A percentile compares a stretch with the other conserved stretches of the same genome.
Conservation (phyloP, 92 coral and sea anemone genomes). For the Zoanthus gigantus region DNA sequence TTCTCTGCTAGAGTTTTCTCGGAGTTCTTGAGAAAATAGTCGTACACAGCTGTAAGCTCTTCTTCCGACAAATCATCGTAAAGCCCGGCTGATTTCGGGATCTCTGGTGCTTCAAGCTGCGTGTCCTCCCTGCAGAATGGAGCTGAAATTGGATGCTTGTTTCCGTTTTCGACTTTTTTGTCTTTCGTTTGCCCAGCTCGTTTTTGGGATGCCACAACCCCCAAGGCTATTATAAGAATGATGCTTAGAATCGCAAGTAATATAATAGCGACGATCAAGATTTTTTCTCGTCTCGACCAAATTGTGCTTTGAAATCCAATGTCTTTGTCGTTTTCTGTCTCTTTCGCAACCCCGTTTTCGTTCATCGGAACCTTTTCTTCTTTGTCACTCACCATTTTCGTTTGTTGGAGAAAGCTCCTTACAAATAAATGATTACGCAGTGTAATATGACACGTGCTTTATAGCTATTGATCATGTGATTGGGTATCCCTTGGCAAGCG, state of each 20-base stretch:
- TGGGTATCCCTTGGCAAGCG: too few species aligned
- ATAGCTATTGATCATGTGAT: too few species aligned
- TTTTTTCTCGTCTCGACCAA: slow-evolving; percentile 5
- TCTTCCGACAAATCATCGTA: slow-evolving; percentile 34
- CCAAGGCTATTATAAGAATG: slow-evolving; percentile 23
- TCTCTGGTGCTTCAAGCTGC: slow-evolving; percentile 7
- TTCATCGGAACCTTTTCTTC: slow-evolving; percentile 33
- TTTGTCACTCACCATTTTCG: slow-evolving; percentile 17
- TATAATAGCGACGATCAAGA: neutral
- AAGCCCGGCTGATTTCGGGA: slow-evolving; percentile 29
- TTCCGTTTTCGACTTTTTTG: neutral
- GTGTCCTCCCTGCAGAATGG: slow-evolving; percentile 30
- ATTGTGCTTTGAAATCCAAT: neutral
- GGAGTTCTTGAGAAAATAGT: slow-evolving; percentile 1
- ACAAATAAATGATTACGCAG: too few species aligned
- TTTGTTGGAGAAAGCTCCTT: neutral
- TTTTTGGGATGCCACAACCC: slow-evolving; percentile 24
- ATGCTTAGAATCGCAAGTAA: slow-evolving; percentile 9
- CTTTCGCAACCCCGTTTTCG: slow-evolving; percentile 4
- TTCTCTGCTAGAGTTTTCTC: neutral
- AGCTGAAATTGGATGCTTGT: neutral
- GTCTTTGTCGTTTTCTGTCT: neutral
- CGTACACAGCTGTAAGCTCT: slow-evolving; percentile 22
- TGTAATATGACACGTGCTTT: too few species aligned
- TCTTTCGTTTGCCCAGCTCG: neutral